These are phyloP conservation scores for Dendrophyllia cribrosa DNA, from an alignment of 64 coral and sea anemone genomes.

Conservation along the genomic window DNA sequence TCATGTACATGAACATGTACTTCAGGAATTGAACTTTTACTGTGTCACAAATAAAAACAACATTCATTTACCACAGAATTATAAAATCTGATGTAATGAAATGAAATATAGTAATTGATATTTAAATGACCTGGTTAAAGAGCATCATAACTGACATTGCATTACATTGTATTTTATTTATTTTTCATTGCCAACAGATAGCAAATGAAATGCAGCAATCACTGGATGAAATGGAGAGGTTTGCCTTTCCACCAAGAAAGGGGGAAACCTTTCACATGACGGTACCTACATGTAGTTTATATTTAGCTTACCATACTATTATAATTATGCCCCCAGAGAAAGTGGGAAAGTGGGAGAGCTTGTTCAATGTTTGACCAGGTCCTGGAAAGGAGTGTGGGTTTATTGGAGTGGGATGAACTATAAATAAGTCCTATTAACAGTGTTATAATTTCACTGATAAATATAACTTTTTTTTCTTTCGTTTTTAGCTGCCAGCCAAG, in stretches of 20 bases:
- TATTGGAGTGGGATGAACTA: too few relatives aligned
- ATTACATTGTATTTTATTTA: background rate
- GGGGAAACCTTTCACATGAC: constrained; percentile 22
- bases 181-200: constrained; percentile 50
- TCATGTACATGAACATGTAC: too few relatives aligned
- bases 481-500: constrained; percentile 76
- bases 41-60: too few relatives aligned
- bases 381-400: too few relatives aligned
- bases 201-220: constrained; percentile 79
- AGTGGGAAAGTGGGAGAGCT: too few relatives aligned
- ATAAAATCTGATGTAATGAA: too few relatives aligned
- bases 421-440: too few relatives aligned
- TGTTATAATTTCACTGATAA: background rate
- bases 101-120: too few relatives aligned
- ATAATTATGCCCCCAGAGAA: too few relatives aligned
- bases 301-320: background rate
- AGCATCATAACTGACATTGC: background rate
- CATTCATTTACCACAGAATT: background rate
- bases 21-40: too few relatives aligned
- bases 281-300: background rate
- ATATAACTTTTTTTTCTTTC: background rate
- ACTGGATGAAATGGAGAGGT: constrained; percentile 68
- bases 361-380: too few relatives aligned
- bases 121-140: too few relatives aligned
- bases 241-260: constrained; percentile 69